phyloP scores from a whole-genome alignment of 2,797 vertebrate species.

The Cyprinodon diabolis region DNA sequence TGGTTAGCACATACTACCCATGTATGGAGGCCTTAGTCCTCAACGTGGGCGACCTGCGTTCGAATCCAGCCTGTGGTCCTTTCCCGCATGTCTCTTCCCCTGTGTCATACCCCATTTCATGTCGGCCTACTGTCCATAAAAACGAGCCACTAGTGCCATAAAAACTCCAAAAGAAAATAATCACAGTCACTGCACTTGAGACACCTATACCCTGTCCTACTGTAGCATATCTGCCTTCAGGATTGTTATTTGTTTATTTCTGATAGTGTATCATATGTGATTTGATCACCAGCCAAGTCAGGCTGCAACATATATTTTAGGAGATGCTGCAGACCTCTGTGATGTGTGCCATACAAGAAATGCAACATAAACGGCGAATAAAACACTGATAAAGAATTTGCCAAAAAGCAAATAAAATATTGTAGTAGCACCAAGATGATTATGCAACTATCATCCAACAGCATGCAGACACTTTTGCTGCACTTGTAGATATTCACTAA shows the following conservation, averaged over 20 bases:
- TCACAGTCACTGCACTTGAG: constrained; percentile 3
- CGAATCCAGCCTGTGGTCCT: no score
- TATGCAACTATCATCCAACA: neutral
- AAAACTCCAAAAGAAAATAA: no score
- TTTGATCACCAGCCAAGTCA: neutral
- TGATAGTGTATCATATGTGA: neutral
- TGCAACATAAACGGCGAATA: neutral
- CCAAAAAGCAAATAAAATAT: neutral
- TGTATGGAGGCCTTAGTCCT: no score
- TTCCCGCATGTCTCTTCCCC: no score
- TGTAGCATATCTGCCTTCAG: neutral
- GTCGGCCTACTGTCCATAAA: no score
- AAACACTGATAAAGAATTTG: neutral
- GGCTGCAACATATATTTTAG: neutral
- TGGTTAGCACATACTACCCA: no score
- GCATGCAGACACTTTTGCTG: neutral
- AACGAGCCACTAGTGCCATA: no score
- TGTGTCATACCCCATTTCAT: no score
- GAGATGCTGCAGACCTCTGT: neutral
- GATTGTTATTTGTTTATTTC: neutral
- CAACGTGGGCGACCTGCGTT: no score
- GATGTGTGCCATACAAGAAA: neutral
- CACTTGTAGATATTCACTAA: neutral
- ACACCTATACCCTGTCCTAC: neutral
- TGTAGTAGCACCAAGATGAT: neutral